These are phyloP conservation scores for Salpingus planirostris DNA, from an alignment of 2,888 invertebrate species.

Conservation along the genomic window DNA sequence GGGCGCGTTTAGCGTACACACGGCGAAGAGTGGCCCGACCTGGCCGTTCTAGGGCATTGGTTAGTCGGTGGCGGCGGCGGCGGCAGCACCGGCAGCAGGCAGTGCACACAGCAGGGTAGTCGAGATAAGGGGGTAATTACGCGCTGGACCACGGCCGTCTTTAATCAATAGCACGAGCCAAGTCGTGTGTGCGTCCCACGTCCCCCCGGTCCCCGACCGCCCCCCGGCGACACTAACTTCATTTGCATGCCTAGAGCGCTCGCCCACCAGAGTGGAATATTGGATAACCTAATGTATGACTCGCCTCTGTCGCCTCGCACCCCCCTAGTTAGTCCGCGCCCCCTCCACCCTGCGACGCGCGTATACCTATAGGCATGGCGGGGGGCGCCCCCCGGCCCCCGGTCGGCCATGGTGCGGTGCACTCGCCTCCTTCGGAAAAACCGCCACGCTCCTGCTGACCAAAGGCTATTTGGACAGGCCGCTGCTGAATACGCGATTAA, in stretches of 20 bases:
- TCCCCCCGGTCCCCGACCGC: slow-evolving; percentile 18
- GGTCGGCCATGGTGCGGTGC: too few species aligned
- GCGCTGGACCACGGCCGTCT: slow-evolving; percentile 42
- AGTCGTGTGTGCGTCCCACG: slow-evolving; percentile 28
- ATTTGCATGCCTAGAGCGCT: slow-evolving; percentile 44
- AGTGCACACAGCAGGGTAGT: slow-evolving; percentile 17
- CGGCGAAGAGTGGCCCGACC: slow-evolving; percentile 3
- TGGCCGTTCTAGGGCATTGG: slow-evolving; percentile 8
- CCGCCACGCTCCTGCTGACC: slow-evolving; percentile 21
- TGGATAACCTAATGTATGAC: slow-evolving; percentile 42
- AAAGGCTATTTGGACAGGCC: slow-evolving; percentile 33
- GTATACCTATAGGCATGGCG: too few species aligned
- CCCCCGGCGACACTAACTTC: slow-evolving; percentile 40
- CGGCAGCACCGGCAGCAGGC: slow-evolving; percentile 4
- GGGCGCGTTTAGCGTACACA: too few species aligned
- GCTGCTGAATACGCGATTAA: slow-evolving; percentile 33
- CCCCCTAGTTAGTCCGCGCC: slow-evolving; percentile 23
- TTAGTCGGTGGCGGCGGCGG: slow-evolving; percentile 5
- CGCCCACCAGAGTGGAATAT: slow-evolving; percentile 42
- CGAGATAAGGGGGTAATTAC: slow-evolving; percentile 41
- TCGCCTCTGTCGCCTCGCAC: slow-evolving; percentile 26
- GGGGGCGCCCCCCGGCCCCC: too few species aligned
- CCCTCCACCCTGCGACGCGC: slow-evolving; percentile 23
- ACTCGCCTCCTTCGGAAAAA: slow-evolving; percentile 16
- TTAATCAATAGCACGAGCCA: slow-evolving; percentile 42